Evolutionary conservation across 2,113 vertebrate genomes (phyloP).

Genomic region (Microcebus griseorufus): DNA sequence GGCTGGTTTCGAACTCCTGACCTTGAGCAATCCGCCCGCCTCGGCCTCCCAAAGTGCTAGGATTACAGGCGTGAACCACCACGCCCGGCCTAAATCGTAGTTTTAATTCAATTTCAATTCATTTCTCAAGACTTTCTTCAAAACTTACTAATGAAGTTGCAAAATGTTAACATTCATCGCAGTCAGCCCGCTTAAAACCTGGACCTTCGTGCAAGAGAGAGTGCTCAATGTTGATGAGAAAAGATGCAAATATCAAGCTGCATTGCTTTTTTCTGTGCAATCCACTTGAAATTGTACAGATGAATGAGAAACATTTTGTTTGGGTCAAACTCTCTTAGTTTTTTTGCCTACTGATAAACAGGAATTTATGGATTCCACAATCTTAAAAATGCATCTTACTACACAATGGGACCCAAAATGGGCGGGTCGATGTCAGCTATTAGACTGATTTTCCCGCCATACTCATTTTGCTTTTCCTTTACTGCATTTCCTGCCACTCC

Average conservation of each 20-base stretch:
- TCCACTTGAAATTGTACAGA: not conserved
- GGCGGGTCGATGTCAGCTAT: not conserved
- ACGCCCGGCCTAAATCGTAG: not conserved
- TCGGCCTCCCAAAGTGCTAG: no score
- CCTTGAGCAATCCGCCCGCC: no score
- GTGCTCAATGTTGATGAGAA: not conserved
- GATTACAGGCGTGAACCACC: no score
- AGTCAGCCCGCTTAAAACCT: not conserved
- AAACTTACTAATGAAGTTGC: not conserved
- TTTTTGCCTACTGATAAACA: not conserved
- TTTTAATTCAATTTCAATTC: not conserved
- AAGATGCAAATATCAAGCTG: not conserved
- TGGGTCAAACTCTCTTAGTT: not conserved
- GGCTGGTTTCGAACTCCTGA: no score
- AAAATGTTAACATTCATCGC: not conserved
- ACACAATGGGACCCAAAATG: accelerated
- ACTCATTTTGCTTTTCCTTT: not conserved
- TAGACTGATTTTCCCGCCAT: not conserved
- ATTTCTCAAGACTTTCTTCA: not conserved
- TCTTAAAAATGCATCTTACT: not conserved
- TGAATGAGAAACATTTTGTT: not conserved
- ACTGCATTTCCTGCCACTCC: no score
- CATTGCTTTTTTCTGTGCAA: not conserved
- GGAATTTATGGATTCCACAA: not conserved
- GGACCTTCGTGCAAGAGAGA: not conserved